Conservation (phyloP, 2,113 vertebrate species). For the Peromyscus polionotus region DNA sequence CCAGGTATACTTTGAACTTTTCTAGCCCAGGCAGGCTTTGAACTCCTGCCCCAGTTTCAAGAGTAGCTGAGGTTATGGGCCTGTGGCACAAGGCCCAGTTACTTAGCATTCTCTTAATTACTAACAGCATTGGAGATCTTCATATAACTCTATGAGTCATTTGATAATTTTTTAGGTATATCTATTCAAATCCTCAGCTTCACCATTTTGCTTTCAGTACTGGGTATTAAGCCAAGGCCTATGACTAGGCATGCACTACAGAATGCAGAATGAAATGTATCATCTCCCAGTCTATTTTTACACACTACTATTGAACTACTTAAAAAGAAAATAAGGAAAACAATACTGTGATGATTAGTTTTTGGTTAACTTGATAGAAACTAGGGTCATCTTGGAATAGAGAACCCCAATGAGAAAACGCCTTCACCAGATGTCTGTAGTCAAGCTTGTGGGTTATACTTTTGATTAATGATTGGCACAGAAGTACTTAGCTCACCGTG, state of each 20-base stretch:
- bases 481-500: not conserved
- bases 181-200: not conserved
- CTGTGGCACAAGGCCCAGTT: not conserved
- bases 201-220: not conserved
- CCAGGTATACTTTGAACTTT: not conserved
- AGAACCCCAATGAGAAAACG: not conserved
- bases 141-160: not conserved
- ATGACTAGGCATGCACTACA: not conserved
- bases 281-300: not conserved
- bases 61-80: not conserved
- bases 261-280: not conserved
- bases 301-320: not conserved
- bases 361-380: not conserved
- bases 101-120: not conserved
- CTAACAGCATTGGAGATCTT: not conserved
- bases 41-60: not conserved
- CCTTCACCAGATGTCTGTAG: not conserved
- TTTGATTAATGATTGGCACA: not conserved
- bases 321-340: not conserved
- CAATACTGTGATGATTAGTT: too few species aligned
- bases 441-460: not conserved
- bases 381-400: not conserved
- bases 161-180: not conserved
- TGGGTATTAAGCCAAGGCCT: not conserved
- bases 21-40: not conserved